phyloP scores from a whole-genome alignment of 2,113 vertebrate species.

The Riparia riparia region DNA sequence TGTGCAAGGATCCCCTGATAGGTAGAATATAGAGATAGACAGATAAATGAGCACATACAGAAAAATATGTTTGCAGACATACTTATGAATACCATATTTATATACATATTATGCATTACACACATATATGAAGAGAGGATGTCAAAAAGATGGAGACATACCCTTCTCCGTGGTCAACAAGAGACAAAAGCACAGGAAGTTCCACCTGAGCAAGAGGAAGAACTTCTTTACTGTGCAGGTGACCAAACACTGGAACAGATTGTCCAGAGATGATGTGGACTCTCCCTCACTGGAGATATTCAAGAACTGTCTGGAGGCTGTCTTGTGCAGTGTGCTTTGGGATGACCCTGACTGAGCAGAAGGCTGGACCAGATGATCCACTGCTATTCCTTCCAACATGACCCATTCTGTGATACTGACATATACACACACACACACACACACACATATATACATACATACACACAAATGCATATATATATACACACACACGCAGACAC shows the following conservation, averaged over 20 bases:
- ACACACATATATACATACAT: no score
- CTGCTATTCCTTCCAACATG: neutral
- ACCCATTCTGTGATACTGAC: neutral
- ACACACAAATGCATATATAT: no score
- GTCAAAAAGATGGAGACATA: neutral
- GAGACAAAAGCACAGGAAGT: neutral
- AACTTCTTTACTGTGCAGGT: neutral
- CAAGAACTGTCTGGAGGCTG: neutral
- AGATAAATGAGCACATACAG: neutral
- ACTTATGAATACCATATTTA: neutral
- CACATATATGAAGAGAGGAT: neutral
- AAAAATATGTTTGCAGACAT: neutral
- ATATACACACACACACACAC: no score
- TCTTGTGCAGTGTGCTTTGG: neutral
- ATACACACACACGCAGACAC: neutral
- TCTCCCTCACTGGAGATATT: neutral
- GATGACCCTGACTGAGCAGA: neutral
- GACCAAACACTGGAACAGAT: accelerated
- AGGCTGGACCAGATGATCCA: neutral
- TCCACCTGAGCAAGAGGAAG: neutral
- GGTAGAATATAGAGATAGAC: neutral
- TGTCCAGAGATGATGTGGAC: neutral
- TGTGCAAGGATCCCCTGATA: neutral
- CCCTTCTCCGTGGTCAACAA: neutral
- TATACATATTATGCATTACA: neutral